Evolutionary conservation across 2,888 invertebrate species (phyloP).

Genomic region (Conus canariensis): DNA sequence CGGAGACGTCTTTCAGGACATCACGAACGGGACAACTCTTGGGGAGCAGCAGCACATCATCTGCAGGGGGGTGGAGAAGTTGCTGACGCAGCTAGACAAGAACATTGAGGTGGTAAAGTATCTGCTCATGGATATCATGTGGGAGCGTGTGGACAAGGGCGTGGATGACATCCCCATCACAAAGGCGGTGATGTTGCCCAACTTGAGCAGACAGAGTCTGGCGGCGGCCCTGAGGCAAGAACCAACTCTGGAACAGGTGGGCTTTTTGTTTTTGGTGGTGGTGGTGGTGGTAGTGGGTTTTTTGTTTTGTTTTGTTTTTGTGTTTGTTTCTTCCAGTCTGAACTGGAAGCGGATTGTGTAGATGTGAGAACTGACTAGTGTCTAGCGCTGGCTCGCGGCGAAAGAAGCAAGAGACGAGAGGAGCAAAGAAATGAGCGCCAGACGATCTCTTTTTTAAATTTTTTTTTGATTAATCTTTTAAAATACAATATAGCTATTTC

Average conservation of each 20-base stretch:
- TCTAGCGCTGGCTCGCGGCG: no score
- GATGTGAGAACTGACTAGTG: no score
- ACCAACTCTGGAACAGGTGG: not conserved
- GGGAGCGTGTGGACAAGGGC: not conserved
- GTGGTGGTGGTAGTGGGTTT: not conserved
- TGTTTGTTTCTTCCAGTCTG: no score
- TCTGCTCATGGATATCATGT: not conserved
- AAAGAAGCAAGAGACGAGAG: not conserved
- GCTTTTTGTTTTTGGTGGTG: no score
- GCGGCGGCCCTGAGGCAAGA: not conserved
- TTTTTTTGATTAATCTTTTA: no score
- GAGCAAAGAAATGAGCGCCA: not conserved
- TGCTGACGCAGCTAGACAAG: slow-evolving; percentile 5
- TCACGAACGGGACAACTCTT: not conserved
- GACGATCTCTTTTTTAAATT: not conserved
- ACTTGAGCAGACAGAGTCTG: not conserved
- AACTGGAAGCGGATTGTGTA: no score
- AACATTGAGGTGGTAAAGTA: not conserved
- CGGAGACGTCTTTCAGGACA: not conserved
- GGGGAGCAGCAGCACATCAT: not conserved
- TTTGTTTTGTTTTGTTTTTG: not conserved
- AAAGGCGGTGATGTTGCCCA: slow-evolving; percentile 7
- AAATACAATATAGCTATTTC: no score
- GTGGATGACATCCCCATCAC: not conserved
- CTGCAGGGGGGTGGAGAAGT: not conserved